Base-by-base conservation (phyloP, 2,888 invertebrate genomes). In the Drosophila rubida region DNA sequence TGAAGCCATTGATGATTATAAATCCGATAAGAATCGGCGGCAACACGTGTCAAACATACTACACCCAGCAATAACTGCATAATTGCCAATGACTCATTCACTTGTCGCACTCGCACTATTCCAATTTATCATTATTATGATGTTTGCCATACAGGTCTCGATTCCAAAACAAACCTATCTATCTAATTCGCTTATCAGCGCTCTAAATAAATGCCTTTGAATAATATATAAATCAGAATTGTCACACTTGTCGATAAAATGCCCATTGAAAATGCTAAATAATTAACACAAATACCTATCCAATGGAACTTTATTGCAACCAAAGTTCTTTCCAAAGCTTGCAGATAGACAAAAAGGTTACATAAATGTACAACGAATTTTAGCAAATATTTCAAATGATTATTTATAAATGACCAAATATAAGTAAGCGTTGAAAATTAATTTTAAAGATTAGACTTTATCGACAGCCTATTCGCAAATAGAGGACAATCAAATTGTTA, bases 41-140 rank as follows among this genome's bases (percentile, higher is more conserved):
- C 13, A 42, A 35, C 42, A 37, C 42, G 35, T 49, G 57, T 35
- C 39, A 22, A 4, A 35, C 27, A 32, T 13, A 2, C 2, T 25
- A 2, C n/a, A 32, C 11, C 32, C 32, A 11, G n/a, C n/a, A 22
- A 19, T 14, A 62, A 23, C 16, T 35, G 35, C 48, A 44, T 50
- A 57, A 44, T 64, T 55, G 19, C 19, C 6, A 30, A 53, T 71
- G 74, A 60, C 27, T 73, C 54, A 54, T 19, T 41, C 11, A 45
- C 23, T 46, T 11, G 37, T 11, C 32, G 25, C 13, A 64, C 4
- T 19, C 19, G 27, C 1, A 11, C 9, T 9, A 27, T 4, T 7
- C 2, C 27, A 25, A 39, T 39, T 54, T 13, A 50, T 42, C 45
- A 35, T 32, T 27, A 14, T 2, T 5, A 2, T 37, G 8, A 13